phyloP scores from a whole-genome alignment of 2,888 invertebrate genomes.

The Volucella inflata region DNA sequence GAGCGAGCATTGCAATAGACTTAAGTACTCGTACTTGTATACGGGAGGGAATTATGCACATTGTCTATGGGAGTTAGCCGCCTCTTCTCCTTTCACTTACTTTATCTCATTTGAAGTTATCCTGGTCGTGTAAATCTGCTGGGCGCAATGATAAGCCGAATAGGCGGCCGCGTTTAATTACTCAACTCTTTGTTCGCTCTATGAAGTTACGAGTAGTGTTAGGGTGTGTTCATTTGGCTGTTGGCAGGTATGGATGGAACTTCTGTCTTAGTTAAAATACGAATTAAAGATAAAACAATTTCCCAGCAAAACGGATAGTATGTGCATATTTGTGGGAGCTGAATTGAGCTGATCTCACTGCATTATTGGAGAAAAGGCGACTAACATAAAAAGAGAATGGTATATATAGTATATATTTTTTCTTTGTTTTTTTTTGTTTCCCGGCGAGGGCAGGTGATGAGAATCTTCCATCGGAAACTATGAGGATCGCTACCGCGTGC shows the following conservation, averaged over 20 bases:
- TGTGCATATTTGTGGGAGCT: no score
- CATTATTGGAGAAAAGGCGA: no score
- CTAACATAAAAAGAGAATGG: no score
- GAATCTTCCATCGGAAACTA: no score
- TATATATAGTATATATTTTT: no score
- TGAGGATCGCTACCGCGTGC: no score
- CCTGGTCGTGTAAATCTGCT: constrained; percentile 60
- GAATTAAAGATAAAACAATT: no score
- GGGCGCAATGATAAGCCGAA: constrained; percentile 55
- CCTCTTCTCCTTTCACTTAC: constrained; percentile 7
- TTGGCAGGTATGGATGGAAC: background rate
- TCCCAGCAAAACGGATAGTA: no score
- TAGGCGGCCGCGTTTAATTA: constrained; percentile 71
- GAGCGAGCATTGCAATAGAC: constrained; percentile 59
- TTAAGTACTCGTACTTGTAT: background rate
- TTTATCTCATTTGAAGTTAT: constrained; percentile 61
- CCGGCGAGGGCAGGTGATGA: no score
- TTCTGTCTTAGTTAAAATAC: background rate
- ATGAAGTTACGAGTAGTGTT: constrained; percentile 12
- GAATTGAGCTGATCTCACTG: no score
- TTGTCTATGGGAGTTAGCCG: constrained; percentile 27
- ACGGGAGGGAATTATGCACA: constrained; percentile 20
- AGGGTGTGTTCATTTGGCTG: background rate
- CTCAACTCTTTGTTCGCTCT: constrained; percentile 56
- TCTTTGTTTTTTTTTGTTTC: no score